These are phyloP conservation scores for Channa striata DNA, from an alignment of 2,797 vertebrate species.

Conservation along the genomic window DNA sequence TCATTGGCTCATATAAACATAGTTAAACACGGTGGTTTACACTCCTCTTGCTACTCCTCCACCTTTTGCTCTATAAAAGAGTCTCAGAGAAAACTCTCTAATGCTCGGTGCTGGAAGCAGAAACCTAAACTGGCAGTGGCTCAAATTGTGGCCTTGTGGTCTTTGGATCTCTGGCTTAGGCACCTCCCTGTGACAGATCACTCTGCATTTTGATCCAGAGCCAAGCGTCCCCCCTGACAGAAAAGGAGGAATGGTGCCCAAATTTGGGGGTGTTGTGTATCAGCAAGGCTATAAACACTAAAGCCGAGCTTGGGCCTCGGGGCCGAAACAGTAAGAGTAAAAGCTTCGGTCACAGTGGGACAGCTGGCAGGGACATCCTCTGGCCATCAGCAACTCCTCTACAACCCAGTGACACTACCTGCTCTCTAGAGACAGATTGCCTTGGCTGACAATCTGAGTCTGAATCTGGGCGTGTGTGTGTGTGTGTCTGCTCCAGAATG, in stretches of 20 bases:
- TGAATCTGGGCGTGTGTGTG: conserved; percentile 1
- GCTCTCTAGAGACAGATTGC: conserved; percentile 56
- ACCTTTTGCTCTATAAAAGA: conserved; percentile 44
- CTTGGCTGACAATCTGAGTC: conserved; percentile 42
- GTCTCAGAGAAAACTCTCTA: conserved; percentile 31
- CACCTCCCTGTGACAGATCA: conserved; percentile 72
- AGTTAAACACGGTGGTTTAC: conserved; percentile 65
- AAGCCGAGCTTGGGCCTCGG: conserved; percentile 62
- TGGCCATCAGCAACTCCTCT: conserved; percentile 32
- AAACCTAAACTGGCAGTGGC: conserved; percentile 55
- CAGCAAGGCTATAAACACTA: conserved; percentile 72
- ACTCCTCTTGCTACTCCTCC: conserved; percentile 56
- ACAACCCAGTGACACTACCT: conserved; percentile 51
- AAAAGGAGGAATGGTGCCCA: conserved; percentile 79
- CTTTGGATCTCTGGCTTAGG: conserved; percentile 60
- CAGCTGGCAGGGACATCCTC: conserved; percentile 74
- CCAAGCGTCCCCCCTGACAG: conserved; percentile 71
- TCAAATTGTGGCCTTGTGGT: conserved; percentile 57
- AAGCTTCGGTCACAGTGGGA: conserved; percentile 71
- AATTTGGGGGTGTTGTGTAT: conserved; percentile 81
- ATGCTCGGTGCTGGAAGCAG: conserved; percentile 39
- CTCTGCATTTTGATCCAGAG: conserved; percentile 65
- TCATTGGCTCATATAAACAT: conserved; percentile 78
- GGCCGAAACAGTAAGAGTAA: conserved; percentile 50
- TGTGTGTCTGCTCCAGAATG: not conserved